Percentiles rank a stretch among this genome's conserved stretches.
Evolutionary conservation across 1,140 invertebrate genomes (phyloP).

Genomic region (Apis cerana): DNA sequence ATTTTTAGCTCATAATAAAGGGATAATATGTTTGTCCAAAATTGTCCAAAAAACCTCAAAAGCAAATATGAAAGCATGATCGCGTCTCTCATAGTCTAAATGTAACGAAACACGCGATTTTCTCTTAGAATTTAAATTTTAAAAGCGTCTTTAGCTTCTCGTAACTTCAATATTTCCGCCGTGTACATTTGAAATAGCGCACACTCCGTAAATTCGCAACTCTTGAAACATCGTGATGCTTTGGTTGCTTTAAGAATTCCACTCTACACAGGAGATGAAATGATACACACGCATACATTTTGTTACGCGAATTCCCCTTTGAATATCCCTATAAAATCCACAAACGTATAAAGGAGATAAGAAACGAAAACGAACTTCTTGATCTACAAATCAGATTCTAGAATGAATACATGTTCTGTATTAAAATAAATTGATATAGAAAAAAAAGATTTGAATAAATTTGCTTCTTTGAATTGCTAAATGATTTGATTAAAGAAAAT

Average conservation of each 20-base stretch:
- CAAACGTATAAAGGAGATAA: background rate
- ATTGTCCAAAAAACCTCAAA: too few relatives aligned
- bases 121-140: slow-evolving; percentile 9
- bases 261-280: background rate
- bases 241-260: slow-evolving; percentile 16
- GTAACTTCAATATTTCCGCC: background rate
- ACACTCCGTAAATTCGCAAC: slow-evolving; percentile 12
- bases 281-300: slow-evolving; percentile 19
- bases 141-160: slow-evolving; percentile 3
- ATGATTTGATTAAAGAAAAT: too few relatives aligned
- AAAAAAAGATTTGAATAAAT: too few relatives aligned
- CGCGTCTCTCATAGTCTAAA: background rate
- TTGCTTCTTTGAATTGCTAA: too few relatives aligned
- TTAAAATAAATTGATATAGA: too few relatives aligned
- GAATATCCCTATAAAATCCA: background rate
- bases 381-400: background rate
- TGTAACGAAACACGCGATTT: slow-evolving; percentile 16
- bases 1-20: too few relatives aligned
- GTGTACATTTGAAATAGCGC: background rate
- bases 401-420: too few relatives aligned
- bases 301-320: slow-evolving; percentile 1
- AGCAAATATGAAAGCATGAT: too few relatives aligned
- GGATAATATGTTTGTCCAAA: background rate
- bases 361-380: background rate
- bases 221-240: slow-evolving; percentile 8